Conservation (phyloP, 2,113 vertebrate species). For the Phylloscopus trochiloides region DNA sequence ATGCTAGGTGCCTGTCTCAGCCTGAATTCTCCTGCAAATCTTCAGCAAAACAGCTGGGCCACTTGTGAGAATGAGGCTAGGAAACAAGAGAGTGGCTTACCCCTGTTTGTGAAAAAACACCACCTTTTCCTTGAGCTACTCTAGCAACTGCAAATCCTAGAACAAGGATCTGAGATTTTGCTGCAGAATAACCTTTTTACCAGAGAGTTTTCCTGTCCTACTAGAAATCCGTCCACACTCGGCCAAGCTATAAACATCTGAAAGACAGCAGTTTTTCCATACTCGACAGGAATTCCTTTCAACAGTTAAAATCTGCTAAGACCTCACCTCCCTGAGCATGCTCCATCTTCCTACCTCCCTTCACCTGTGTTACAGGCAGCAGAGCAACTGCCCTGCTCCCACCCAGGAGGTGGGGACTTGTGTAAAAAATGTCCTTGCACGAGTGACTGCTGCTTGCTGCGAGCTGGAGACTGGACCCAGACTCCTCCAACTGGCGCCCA, state of each 20-base stretch:
- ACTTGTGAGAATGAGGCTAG: background rate
- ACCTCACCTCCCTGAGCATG: background rate
- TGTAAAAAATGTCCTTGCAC: background rate
- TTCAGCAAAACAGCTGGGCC: background rate
- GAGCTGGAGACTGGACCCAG: background rate
- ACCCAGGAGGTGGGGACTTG: background rate
- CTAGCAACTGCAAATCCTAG: conserved; percentile 39
- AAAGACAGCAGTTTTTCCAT: conserved; percentile 34
- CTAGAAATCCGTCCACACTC: conserved; percentile 28
- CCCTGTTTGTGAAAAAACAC: background rate
- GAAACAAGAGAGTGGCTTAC: conserved; percentile 12
- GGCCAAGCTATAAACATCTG: conserved; percentile 43
- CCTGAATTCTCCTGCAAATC: background rate
- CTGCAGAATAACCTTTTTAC: conserved; percentile 48
- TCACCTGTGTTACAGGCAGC: background rate
- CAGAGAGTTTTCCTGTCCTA: conserved; percentile 51
- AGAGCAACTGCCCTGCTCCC: background rate
- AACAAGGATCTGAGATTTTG: conserved; percentile 11
- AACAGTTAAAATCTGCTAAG: conserved; percentile 35
- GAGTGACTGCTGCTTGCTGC: background rate
- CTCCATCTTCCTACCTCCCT: background rate
- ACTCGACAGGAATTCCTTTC: conserved; percentile 5
- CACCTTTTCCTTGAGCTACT: conserved; percentile 36
- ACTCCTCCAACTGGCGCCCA: background rate
- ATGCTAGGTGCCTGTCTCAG: background rate